Evolutionary conservation across 2,888 invertebrate genomes (phyloP).

Genomic region (Scrobipalpa costella): DNA sequence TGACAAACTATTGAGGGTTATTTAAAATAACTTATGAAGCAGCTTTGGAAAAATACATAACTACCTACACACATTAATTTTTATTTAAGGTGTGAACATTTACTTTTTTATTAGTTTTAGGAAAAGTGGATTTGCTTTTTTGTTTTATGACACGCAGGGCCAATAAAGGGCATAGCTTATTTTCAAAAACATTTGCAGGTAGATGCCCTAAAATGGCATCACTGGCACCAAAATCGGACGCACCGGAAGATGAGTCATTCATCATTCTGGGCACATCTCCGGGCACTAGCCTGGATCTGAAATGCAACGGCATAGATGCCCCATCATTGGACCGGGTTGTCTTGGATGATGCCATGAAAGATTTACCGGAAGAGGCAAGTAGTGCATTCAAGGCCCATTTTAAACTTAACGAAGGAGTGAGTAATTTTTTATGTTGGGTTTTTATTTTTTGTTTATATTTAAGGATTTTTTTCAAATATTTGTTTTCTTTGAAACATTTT

Average conservation of each 20-base stretch:
- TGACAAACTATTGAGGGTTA: no score
- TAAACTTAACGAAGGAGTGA: constrained; percentile 65
- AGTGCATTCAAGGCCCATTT: constrained; percentile 72
- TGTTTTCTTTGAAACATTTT: no score
- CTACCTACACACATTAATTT: no score
- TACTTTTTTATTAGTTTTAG: no score
- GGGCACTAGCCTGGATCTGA: constrained; percentile 62
- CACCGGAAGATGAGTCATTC: constrained; percentile 71
- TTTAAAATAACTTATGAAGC: no score
- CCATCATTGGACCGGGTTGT: constrained; percentile 49
- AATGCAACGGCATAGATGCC: constrained; percentile 50
- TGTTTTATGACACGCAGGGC: no score
- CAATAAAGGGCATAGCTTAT: no score
- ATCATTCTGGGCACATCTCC: constrained; percentile 73
- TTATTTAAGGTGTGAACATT: no score
- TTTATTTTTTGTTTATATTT: constrained; percentile 3
- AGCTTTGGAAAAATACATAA: no score
- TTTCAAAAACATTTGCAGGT: constrained; percentile 41
- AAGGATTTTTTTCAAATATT: no score
- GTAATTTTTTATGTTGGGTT: constrained; percentile 39
- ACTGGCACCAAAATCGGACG: constrained; percentile 46
- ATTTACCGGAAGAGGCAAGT: constrained; percentile 60
- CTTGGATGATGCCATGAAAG: constrained; percentile 69
- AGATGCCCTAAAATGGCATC: constrained; percentile 51
- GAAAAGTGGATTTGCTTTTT: no score